Percentiles rank a stretch among this genome's conserved stretches.
Evolutionary conservation across 2,888 invertebrate species (phyloP).

Genomic region (Andrena fulva): DNA sequence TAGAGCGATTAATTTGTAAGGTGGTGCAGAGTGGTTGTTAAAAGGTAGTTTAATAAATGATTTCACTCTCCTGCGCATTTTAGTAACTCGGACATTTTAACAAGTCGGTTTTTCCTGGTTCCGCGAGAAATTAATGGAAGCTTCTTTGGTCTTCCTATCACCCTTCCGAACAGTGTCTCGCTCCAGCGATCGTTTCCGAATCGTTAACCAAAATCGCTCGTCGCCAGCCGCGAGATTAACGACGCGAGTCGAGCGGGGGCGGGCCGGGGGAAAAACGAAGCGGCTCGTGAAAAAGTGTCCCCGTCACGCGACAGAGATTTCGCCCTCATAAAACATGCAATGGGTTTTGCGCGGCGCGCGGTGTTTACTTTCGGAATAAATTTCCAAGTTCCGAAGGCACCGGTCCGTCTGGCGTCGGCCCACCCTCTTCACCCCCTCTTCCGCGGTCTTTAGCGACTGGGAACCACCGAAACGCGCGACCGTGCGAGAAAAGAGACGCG

Average conservation of each 20-base stretch:
- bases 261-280: background rate
- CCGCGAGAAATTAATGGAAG: too few species aligned
- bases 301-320: conserved; percentile 32
- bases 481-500: conserved; percentile 1
- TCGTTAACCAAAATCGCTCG: conserved; percentile 54
- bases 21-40: too few species aligned
- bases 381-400: conserved; percentile 52
- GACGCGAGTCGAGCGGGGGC: conserved; percentile 30
- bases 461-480: conserved; percentile 11
- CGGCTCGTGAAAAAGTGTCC: conserved; percentile 11
- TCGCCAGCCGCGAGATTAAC: conserved; percentile 38
- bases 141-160: too few species aligned
- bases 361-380: conserved; percentile 58
- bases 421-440: conserved; percentile 9
- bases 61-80: too few species aligned
- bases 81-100: too few species aligned
- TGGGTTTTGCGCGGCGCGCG: conserved; percentile 37
- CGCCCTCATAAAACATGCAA: conserved; percentile 51
- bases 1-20: too few species aligned
- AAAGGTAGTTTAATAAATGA: too few species aligned
- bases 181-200: conserved; percentile 40
- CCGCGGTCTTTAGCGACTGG: conserved; percentile 30
- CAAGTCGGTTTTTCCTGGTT: too few species aligned
- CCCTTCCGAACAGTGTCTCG: conserved; percentile 1
- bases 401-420: conserved; percentile 22